Base-by-base conservation (phyloP, 2,113 vertebrate species). In the Loxodonta africana region DNA sequence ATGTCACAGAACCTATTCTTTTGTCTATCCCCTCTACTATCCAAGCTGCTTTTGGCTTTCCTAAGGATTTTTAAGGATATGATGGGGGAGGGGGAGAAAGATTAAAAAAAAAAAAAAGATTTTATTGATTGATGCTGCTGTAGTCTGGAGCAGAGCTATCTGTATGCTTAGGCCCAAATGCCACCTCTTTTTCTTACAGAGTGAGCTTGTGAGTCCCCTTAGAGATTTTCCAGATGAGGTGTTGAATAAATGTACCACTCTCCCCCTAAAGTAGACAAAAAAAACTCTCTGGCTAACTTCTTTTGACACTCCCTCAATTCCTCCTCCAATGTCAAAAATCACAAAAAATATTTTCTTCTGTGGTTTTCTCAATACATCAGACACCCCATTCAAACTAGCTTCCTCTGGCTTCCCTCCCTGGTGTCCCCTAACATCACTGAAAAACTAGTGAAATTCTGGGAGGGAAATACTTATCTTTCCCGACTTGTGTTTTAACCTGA, bases 111-210 rank as follows among this genome's bases (percentile, higher is more conserved):
- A 93, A 5, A 80, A 10, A 0, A 57, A 83, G 33, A 8, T 90
- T 41, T 20, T 10, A n/a, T 57, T 77, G 69, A 90, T 33, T 21
- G 23, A 15, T 41, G 60, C 14, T 20, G 11, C 25, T 74, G 0
- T 63, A 51, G 5, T 18, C 14, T 82, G 11, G 17, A 60, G 23
- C 2, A 21, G 10, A 33, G 12, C 30, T 86, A 1, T 69, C 11
- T 51, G 4, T 5, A 2, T 7, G n/a, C 37, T 83, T 1, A 18
- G 0, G 18, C 8, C 15, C 8, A 65, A 18, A 7, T 20, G 20
- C 18, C 41, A 6, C 33, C 44, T 62, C 23, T 33, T 86, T 23
- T 6, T 63, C 15, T 63, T 6, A 53, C 5, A 65, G 48, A 9
- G 2, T 23, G 23, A n/a, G 2, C 60, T 63, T 62, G 15, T 65